These are phyloP conservation scores for Lasaia peninsularis DNA, from an alignment of 1,140 invertebrate species.

Conservation along the genomic window DNA sequence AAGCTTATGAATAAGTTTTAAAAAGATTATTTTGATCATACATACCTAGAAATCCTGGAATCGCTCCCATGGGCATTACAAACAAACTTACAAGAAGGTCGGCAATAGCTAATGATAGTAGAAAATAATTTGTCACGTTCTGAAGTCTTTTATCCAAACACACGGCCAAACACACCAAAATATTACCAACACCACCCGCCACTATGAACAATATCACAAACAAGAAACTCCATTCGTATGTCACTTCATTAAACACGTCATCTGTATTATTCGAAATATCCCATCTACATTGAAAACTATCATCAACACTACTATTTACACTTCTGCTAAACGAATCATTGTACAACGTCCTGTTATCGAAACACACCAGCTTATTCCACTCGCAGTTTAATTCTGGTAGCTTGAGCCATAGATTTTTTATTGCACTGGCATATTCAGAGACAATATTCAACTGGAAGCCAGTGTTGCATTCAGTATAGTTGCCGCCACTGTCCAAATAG, in stretches of 20 bases:
- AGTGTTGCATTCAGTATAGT: slow-evolving; percentile 50
- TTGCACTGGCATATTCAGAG: slow-evolving; percentile 52
- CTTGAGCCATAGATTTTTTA: slow-evolving; percentile 65
- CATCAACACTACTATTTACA: slow-evolving; percentile 29
- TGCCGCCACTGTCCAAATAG: slow-evolving; percentile 38
- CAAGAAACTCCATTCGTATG: slow-evolving; percentile 87
- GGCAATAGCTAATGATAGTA: slow-evolving; percentile 94
- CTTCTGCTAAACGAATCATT: slow-evolving; percentile 40
- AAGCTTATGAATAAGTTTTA: not conserved
- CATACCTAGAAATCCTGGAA: slow-evolving; percentile 91
- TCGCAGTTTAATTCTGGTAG: slow-evolving; percentile 48
- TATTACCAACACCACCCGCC: slow-evolving; percentile 93
- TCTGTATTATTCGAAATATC: slow-evolving; percentile 40
- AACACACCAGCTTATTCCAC: slow-evolving; percentile 53
- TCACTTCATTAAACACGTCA: slow-evolving; percentile 30
- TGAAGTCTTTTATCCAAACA: slow-evolving; percentile 90
- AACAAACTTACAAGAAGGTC: slow-evolving; percentile 94
- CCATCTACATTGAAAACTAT: slow-evolving; percentile 59
- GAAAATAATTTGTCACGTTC: slow-evolving; percentile 96
- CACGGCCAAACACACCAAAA: slow-evolving; percentile 93
- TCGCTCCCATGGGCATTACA: slow-evolving; percentile 93
- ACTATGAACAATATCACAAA: slow-evolving; percentile 89
- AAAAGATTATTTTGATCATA: slow-evolving; percentile 11
- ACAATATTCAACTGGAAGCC: slow-evolving; percentile 64
- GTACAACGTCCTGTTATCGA: slow-evolving; percentile 61